A percentile compares a stretch with the other conserved stretches of the same genome.
These are phyloP conservation scores for Dendrolimus pini DNA, from an alignment of 2,888 invertebrate species.

Conservation along the genomic window DNA sequence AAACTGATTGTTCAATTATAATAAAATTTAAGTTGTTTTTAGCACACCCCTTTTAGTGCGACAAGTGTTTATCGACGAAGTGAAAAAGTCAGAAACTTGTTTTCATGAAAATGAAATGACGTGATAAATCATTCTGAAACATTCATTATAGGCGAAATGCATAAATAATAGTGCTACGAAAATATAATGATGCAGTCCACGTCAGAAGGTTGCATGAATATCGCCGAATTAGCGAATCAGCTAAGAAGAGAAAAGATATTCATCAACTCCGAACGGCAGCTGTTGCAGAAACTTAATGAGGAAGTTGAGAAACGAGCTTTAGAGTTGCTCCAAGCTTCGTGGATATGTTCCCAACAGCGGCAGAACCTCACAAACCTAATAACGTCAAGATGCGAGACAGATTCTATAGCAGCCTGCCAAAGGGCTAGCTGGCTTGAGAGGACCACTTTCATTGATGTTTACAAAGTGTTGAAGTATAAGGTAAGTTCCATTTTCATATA, in stretches of 20 bases:
- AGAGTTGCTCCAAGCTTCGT: constrained; percentile 83
- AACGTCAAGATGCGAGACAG: constrained; percentile 83
- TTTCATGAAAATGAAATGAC: constrained; percentile 31
- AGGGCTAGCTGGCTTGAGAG: constrained; percentile 64
- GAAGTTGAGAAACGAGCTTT: constrained; percentile 78
- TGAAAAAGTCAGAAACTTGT: constrained; percentile 36
- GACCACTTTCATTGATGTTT: constrained; percentile 85
- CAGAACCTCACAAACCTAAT: constrained; percentile 87
- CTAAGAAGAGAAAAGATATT: constrained; percentile 91
- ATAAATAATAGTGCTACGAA: constrained; percentile 26
- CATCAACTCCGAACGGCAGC: constrained; percentile 89
- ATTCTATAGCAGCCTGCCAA: constrained; percentile 86
- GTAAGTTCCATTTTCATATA: constrained; percentile 47
- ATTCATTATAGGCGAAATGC: constrained; percentile 29
- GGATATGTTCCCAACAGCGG: constrained; percentile 92
- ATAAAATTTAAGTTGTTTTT: too few relatives aligned
- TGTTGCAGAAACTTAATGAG: constrained; percentile 86
- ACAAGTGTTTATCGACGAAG: constrained; percentile 18
- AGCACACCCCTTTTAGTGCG: background rate
- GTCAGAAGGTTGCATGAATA: constrained; percentile 67
- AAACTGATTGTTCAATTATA: too few relatives aligned
- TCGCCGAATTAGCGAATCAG: constrained; percentile 74
- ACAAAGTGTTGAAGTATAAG: constrained; percentile 90
- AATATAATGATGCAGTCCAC: constrained; percentile 65
- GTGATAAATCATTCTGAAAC: constrained; percentile 33